These are phyloP conservation scores for Sesia bembeciformis DNA, from an alignment of 2,888 invertebrate species.

Conservation along the genomic window DNA sequence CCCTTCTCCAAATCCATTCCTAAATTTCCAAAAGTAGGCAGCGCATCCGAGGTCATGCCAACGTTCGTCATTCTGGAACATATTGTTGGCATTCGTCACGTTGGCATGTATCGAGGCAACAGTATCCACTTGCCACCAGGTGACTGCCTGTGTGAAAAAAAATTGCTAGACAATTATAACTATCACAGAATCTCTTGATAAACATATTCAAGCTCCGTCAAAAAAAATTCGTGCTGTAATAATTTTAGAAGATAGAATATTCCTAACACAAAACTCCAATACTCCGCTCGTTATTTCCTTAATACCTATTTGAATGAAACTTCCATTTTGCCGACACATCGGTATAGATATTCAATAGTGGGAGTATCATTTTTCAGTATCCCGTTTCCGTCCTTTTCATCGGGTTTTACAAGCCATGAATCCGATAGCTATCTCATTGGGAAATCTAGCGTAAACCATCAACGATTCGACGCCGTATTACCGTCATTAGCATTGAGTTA, in stretches of 20 bases:
- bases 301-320: neutral
- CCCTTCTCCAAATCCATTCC: too few relatives aligned
- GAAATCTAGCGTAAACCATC: conserved; percentile 61
- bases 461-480: conserved; percentile 12
- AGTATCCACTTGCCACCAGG: too few relatives aligned
- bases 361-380: conserved; percentile 33
- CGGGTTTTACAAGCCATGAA: conserved; percentile 56
- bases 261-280: neutral
- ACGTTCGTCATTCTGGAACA: too few relatives aligned
- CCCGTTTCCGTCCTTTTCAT: conserved; percentile 35
- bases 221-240: too few relatives aligned
- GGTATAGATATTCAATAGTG: neutral
- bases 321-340: neutral
- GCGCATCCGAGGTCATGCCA: too few relatives aligned
- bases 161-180: too few relatives aligned
- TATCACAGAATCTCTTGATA: too few relatives aligned
- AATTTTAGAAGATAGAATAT: neutral
- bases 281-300: neutral
- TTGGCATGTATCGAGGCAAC: too few relatives aligned
- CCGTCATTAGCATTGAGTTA: neutral
- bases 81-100: too few relatives aligned
- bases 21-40: too few relatives aligned
- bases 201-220: too few relatives aligned
- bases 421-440: conserved; percentile 57
- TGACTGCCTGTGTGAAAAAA: too few relatives aligned